Percentiles rank a stretch among this genome's conserved stretches.
Conservation (phyloP, 2,888 invertebrate species). For the Malacosoma neustria region DNA sequence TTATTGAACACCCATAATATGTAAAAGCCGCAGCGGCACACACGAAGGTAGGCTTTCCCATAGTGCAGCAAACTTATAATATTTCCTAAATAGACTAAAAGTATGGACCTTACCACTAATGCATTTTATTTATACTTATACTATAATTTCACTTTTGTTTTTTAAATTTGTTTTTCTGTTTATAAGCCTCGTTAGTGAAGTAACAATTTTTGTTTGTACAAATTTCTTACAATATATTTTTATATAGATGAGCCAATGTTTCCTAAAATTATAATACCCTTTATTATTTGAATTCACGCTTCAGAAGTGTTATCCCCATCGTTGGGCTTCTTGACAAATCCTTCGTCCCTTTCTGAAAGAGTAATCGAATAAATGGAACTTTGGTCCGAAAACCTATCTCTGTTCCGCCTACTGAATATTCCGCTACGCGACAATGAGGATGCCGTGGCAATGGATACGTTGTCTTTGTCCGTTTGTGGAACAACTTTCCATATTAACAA, state of each 20-base stretch:
- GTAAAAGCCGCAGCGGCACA: too few species aligned
- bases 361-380: constrained; percentile 67
- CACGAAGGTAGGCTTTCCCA: too few species aligned
- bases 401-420: constrained; percentile 51
- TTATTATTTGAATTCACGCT: constrained; percentile 34
- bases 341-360: constrained; percentile 61
- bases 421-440: constrained; percentile 57
- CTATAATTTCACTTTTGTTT: too few species aligned
- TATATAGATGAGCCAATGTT: neutral
- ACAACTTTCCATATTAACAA: constrained; percentile 73
- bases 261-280: constrained; percentile 5
- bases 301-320: constrained; percentile 68
- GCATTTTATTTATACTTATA: too few species aligned
- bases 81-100: too few species aligned
- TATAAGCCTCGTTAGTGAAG: too few species aligned
- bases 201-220: too few species aligned
- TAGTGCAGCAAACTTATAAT: too few species aligned
- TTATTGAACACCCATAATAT: too few species aligned
- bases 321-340: constrained; percentile 38
- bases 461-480: constrained; percentile 67
- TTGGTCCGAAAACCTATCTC: constrained; percentile 58
- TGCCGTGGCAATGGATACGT: constrained; percentile 56
- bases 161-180: too few species aligned
- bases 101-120: too few species aligned
- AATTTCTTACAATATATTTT: too few species aligned